Conservation (phyloP, 2,888 invertebrate genomes). For the Hemistola chrysoprasaria region DNA sequence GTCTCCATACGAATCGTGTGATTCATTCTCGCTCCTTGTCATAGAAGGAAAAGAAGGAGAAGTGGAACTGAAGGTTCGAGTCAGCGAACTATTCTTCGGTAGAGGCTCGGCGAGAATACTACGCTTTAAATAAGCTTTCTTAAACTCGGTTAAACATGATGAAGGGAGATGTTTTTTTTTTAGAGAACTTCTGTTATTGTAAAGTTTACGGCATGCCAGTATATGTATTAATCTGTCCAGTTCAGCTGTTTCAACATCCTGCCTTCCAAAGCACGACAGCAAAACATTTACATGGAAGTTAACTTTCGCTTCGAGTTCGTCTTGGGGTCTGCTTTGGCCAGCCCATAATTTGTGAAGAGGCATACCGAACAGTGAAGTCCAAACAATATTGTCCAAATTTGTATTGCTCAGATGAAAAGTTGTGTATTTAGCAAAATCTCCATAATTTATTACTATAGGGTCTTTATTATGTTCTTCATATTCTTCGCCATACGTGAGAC, state of each 20-base stretch:
- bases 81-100: constrained; percentile 38
- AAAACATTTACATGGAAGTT: constrained; percentile 68
- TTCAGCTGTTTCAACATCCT: constrained; percentile 63
- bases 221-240: constrained; percentile 62
- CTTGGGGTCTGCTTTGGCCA: constrained; percentile 38
- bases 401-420: constrained; percentile 66
- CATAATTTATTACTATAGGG: constrained; percentile 60
- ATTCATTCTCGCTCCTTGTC: constrained; percentile 45
- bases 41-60: constrained; percentile 51
- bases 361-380: constrained; percentile 52
- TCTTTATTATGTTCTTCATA: constrained; percentile 59
- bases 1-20: constrained; percentile 26
- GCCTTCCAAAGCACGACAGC: constrained; percentile 64
- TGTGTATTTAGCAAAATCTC: constrained; percentile 55
- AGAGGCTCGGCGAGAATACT: constrained; percentile 64
- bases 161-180: constrained; percentile 49
- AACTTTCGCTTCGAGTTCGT: constrained; percentile 58
- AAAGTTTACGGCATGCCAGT: constrained; percentile 65
- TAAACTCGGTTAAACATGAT: constrained; percentile 57
- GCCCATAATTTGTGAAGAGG: constrained; percentile 63
- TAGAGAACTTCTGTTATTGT: constrained; percentile 65
- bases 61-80: constrained; percentile 30
- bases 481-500: constrained; percentile 64
- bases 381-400: constrained; percentile 59
- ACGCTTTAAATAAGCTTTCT: constrained; percentile 66